These are phyloP conservation scores for Eulithis testata DNA, from an alignment of 2,888 invertebrate species.

Conservation along the genomic window DNA sequence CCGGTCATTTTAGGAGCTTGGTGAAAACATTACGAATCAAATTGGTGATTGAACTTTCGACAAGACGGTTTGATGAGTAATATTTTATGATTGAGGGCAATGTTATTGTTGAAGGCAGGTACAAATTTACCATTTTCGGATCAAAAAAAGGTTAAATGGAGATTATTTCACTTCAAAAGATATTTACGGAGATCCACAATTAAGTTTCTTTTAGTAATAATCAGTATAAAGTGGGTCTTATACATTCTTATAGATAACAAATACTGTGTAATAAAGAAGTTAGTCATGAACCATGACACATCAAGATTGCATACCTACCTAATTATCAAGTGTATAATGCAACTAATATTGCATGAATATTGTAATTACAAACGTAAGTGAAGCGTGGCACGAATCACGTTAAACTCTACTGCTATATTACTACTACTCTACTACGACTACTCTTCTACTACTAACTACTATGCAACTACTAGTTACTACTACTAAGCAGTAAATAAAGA, in stretches of 20 bases:
- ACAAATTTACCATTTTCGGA: conserved; percentile 7
- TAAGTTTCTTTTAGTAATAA: no score
- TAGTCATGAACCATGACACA: neutral
- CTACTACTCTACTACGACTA: no score
- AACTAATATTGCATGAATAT: neutral
- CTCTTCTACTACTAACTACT: no score
- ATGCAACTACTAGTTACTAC: no score
- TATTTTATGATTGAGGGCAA: conserved; percentile 16
- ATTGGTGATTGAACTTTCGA: conserved; percentile 8
- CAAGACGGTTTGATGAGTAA: conserved; percentile 11
- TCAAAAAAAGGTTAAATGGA: conserved; percentile 5
- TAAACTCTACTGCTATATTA: no score
- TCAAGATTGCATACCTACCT: neutral
- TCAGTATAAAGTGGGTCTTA: neutral
- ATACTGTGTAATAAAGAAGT: neutral
- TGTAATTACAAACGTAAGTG: neutral
- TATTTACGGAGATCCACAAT: no score
- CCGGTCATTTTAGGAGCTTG: neutral
- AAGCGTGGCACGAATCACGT: no score
- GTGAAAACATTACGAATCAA: neutral
- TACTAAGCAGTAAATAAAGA: no score
- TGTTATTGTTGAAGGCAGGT: neutral
- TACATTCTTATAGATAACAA: neutral
- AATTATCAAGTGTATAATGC: conserved; percentile 1
- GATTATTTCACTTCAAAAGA: neutral